Evolutionary conservation across 1,140 invertebrate species (phyloP), one percentile per base, ranked within the genome.

Genomic region (Centruroides sculpturatus): DNA sequence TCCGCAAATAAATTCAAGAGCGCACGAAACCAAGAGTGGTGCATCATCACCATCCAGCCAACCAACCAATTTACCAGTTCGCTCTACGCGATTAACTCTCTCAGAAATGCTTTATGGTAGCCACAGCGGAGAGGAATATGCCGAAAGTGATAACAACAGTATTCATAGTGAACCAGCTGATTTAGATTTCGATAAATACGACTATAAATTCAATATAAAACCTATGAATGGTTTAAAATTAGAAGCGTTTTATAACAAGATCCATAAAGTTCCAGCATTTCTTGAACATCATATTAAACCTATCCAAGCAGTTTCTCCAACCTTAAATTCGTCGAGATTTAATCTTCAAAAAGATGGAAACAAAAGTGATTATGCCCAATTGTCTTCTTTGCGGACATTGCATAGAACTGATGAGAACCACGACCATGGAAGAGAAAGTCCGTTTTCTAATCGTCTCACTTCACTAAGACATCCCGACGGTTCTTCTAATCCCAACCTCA

Each of bases 211-310:
- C 36, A 63, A 63, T 52, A 60, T 62, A 6, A 65, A 65, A 50
- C 64, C 64, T 23, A 65, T 65, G 64, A 65, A 65, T 35, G 64
- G 57, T 9, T 56, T 65, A 11, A 65, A 62, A 56, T 49, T 65
- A 52, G 64, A 65, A 61, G 60, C 57, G 3, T 65, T 60, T 56
- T 65, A 62, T 57, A 65, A 49, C 23, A 65, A 62, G 55, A 61
- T 62, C 49, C 59, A 62, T 41, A 62, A 65, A 56, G 53, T 61
- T 5, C 57, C 64, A 12, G 55, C 64, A 10, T 65, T 65, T 60
- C 57, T 62, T 55, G 61, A 62, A 48, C 60, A 65, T 53, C 59
- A 61, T 54, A 10, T 63, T 12, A 64, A 64, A 59, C 63, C 63
- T 12, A 64, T 56, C 5, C 63, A 64, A 55, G 52, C 60, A 8